Conservation (phyloP, 2,113 vertebrate genomes). For the Corythaeola cristata region DNA sequence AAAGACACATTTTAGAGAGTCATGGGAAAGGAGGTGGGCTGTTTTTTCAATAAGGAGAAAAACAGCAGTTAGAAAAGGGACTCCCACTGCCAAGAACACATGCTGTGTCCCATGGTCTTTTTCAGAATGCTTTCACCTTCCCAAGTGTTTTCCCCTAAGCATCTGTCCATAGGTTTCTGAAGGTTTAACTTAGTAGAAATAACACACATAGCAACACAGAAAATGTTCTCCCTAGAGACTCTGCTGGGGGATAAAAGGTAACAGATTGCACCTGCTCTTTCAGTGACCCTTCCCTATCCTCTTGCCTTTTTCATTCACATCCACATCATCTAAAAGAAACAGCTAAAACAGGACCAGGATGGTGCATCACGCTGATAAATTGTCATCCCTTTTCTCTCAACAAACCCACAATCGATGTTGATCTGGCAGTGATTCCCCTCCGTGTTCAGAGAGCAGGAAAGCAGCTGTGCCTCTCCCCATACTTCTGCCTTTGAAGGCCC, state of each 20-base stretch:
- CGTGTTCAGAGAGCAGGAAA: background rate
- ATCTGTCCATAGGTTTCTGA: background rate
- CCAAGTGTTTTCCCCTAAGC: background rate
- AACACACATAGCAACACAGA: background rate
- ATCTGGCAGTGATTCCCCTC: background rate
- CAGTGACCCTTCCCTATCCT: background rate
- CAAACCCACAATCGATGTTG: accelerated
- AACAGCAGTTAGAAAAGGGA: background rate
- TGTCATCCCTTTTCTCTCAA: background rate
- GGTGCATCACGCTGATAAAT: background rate
- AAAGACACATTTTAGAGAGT: background rate
- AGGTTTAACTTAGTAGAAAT: background rate
- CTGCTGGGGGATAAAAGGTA: background rate
- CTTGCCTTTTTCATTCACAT: background rate
- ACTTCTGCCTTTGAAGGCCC: background rate
- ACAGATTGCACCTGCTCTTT: background rate
- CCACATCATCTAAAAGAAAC: background rate
- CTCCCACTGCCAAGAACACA: background rate
- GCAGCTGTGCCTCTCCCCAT: background rate
- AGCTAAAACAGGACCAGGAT: background rate
- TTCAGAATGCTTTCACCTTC: background rate
- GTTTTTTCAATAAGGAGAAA: background rate
- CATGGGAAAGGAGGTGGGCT: background rate
- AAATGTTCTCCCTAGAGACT: too few species aligned
- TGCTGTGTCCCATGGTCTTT: accelerated